phyloP scores from a whole-genome alignment of 2,113 vertebrate genomes.

The Sorex araneus region DNA sequence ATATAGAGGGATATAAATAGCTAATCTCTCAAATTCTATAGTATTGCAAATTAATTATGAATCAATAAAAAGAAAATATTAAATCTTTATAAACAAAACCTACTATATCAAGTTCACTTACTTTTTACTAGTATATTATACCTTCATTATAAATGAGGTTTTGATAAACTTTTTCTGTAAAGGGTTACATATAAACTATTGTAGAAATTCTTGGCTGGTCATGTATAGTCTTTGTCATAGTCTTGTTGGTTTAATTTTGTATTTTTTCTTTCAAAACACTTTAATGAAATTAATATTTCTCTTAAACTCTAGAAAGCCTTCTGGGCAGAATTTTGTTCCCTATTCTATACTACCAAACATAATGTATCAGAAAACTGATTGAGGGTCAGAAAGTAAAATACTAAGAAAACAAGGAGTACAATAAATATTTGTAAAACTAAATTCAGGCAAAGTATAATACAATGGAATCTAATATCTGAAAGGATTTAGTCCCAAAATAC shows the following conservation, averaged over 20 bases:
- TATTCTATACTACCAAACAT: slow-evolving; percentile 30
- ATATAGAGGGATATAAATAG: no score
- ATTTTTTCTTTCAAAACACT: slow-evolving; percentile 46
- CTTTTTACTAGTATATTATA: slow-evolving; percentile 9
- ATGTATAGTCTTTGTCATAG: slow-evolving; percentile 10
- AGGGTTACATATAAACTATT: slow-evolving; percentile 36
- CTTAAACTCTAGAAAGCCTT: background rate
- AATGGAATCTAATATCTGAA: slow-evolving; percentile 29
- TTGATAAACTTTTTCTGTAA: slow-evolving; percentile 55
- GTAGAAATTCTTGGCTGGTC: background rate
- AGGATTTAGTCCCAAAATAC: slow-evolving; percentile 16
- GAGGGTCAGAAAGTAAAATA: background rate
- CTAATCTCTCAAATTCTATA: no score
- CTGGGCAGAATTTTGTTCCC: slow-evolving; percentile 2
- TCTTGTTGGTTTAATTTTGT: slow-evolving; percentile 11
- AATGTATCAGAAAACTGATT: slow-evolving; percentile 29
- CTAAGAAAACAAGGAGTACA: background rate
- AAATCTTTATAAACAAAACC: slow-evolving; percentile 49
- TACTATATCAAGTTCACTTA: slow-evolving; percentile 18
- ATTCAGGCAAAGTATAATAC: slow-evolving; percentile 19
- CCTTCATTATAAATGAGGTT: slow-evolving; percentile 37
- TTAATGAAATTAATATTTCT: slow-evolving; percentile 39
- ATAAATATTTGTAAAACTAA: slow-evolving; percentile 39
- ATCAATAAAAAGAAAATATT: background rate
- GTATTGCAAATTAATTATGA: no score